Base-by-base conservation (phyloP, 2,888 invertebrate species). In the Phortica okadai region DNA sequence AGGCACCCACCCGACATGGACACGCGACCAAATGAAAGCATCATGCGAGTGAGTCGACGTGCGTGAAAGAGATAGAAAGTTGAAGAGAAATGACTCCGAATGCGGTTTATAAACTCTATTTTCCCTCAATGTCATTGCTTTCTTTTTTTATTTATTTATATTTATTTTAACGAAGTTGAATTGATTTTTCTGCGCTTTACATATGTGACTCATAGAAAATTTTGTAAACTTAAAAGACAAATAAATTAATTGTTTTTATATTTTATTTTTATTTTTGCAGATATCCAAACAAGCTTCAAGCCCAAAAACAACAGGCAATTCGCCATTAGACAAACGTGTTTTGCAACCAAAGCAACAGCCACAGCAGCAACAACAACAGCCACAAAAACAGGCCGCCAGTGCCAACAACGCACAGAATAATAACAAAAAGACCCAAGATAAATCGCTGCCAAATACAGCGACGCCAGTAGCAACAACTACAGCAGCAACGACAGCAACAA, bases 291-390 rank as follows among this genome's bases (percentile, higher is more conserved):
- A 91, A 81, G 89, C 89, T 91, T 83, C 91, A 90, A 81, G 90
- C 81, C 90, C 90, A 42, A 90, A 91, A 86, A 86, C 89, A 76
- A 82, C 33, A 33, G 33, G 88, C 79, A 89, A 89, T 75, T 88
- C 92, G 77, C 93, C 93, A 80, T 92, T 93, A 79, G 95, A 95
- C 90, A 95, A 94, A 90, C 91, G 94, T 84, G 93, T 95, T 50
- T 90, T 95, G 77, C 95, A 95, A 90, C 95, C 95, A 0, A 95
- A 95, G 88, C 94, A 94, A 87, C 93, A 93, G 89, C 92, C 92
- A 79, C 90, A 91, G 88, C 91, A 82, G 77, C 86, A 84, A 25
- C 50, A 81, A 25, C 50, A 81, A 74, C 80, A 82, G 59, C 67
- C 82, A 70, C 89, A 54, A 78, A 77, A 80, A 73, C 73, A 78